These are phyloP conservation scores for Drosophila tsacasi DNA, from an alignment of 1,140 invertebrate species.

Conservation along the genomic window DNA sequence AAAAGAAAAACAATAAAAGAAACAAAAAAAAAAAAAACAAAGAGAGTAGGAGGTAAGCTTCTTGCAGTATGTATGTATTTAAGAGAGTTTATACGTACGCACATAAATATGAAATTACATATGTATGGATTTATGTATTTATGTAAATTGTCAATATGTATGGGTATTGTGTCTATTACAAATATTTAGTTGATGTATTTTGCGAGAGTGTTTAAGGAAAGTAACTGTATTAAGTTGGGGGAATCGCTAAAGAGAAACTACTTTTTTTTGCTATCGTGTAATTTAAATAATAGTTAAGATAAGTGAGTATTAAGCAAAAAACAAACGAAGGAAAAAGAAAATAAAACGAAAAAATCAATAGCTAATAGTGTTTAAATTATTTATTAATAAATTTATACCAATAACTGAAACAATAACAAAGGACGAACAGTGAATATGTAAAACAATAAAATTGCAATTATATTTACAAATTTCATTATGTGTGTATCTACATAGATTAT, in stretches of 20 bases:
- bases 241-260: conserved; percentile 16
- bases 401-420: conserved; percentile 58
- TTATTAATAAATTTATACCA: conserved; percentile 64
- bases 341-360: conserved; percentile 9
- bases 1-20: background rate
- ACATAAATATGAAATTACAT: conserved; percentile 10
- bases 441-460: conserved; percentile 67
- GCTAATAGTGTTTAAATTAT: conserved; percentile 66
- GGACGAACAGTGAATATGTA: conserved; percentile 67
- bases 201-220: conserved; percentile 1
- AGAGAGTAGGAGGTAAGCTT: background rate
- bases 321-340: background rate
- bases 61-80: conserved; percentile 7
- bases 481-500: conserved; percentile 43
- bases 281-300: conserved; percentile 10
- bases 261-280: conserved; percentile 16
- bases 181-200: conserved; percentile 5
- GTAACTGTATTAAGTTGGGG: conserved; percentile 6
- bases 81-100: conserved; percentile 3
- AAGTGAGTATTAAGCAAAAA: background rate
- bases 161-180: conserved; percentile 11
- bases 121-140: conserved; percentile 12
- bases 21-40: background rate
- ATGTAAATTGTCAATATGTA: conserved; percentile 16
- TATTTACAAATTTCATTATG: conserved; percentile 64